Base-by-base conservation (phyloP, 1,140 invertebrate genomes). In the Penaeus chinensis region DNA sequence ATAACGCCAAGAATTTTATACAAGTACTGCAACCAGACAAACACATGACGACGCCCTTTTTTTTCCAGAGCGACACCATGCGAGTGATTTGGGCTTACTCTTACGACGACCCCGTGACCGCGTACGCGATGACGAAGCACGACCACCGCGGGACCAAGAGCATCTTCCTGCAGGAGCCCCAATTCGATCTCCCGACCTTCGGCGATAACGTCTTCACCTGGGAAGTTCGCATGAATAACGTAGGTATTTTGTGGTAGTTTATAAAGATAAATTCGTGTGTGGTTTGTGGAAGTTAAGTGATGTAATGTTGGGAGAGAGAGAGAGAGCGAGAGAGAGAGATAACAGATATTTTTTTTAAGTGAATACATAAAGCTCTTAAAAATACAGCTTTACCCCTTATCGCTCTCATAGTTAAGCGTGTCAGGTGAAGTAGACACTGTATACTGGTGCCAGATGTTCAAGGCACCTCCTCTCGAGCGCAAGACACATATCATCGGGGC, bases 401-500 rank as follows among this genome's bases (percentile, higher is more conserved):
- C 54, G 1, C 16, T 13, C 16, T 13, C 8, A 13, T 11, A 54
- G 54, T 4, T 54, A 54, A 54, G 54, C 54, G 16, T 54, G 0
- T 54, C 54, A 2, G 54, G 54, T 54, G 84, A 86, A 27, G 63
- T 79, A 4, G 61, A 86, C 76, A 94, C 95, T 22, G 91, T 95
- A 16, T 94, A 95, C 81, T 95, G 95, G 95, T 95, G 95, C 90
- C 93, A 94, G 89, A 93, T 95, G 84, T 94, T 95, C 89, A 94
- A 93, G 90, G 93, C 95, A 90, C 94, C 94, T 63, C 93, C 93
- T 84, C 93, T 95, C 85, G 93, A 93, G 89, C 93, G 92, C 78
- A 95, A 95, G 90, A 54, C 54, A 13, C 54, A 54, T 11, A 8
- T 54, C 0, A 54, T 54, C 54, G 54, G 90, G 84, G 87, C 87